A percentile compares a stretch with the other conserved stretches of the same genome.
phyloP scores from a whole-genome alignment of 2,113 vertebrate species.

The Corythornis vintsioides region DNA sequence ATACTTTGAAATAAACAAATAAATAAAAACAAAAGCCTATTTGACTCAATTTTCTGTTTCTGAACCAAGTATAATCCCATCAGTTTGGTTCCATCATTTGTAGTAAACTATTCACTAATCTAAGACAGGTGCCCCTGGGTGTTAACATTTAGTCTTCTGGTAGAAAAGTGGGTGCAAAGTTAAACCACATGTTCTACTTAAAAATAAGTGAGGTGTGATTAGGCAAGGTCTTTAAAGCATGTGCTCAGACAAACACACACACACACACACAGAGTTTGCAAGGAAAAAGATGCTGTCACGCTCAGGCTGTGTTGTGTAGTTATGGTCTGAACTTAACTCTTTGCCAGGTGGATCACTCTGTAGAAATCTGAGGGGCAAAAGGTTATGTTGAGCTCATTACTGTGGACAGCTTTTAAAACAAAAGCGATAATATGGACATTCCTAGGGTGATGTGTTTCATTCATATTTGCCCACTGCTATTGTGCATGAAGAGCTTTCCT shows the following conservation, averaged over 20 bases:
- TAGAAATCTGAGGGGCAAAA: conserved; percentile 54
- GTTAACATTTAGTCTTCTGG: conserved; percentile 90
- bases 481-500: not conserved
- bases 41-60: conserved; percentile 5
- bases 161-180: conserved; percentile 97
- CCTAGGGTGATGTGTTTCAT: conserved; percentile 59
- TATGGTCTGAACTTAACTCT: conserved; percentile 61
- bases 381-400: conserved; percentile 62
- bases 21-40: not conserved
- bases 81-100: conserved; percentile 66
- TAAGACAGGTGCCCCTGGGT: conserved; percentile 88
- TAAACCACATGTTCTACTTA: conserved; percentile 93
- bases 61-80: conserved; percentile 17
- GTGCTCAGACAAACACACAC: conserved; percentile 1
- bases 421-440: conserved; percentile 53
- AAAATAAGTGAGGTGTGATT: conserved; percentile 87
- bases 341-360: conserved; percentile 56
- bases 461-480: conserved; percentile 20
- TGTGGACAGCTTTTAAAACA: conserved; percentile 59
- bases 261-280: not conserved
- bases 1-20: not conserved
- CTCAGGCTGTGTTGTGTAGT: conserved; percentile 32
- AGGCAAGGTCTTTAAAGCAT: conserved; percentile 62
- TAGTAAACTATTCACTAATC: conserved; percentile 80
- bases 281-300: conserved; percentile 38